These are phyloP conservation scores for Euglossa dilemma DNA, from an alignment of 1,140 invertebrate genomes.

Conservation along the genomic window DNA sequence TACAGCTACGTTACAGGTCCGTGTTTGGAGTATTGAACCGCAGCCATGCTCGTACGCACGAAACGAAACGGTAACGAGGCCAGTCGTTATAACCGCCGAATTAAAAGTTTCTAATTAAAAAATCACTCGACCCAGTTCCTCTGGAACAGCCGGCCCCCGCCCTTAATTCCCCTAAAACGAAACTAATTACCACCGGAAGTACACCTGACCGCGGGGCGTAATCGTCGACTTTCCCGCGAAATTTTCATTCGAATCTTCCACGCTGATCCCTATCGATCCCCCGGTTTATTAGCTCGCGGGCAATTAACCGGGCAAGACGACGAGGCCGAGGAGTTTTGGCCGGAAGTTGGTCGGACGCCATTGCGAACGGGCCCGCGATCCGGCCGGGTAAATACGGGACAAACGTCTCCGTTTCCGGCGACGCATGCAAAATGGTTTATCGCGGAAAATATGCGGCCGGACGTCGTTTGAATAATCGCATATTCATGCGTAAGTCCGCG, in stretches of 20 bases:
- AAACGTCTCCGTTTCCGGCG: constrained; percentile 1
- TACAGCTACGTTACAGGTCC: no score
- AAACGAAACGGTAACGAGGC: constrained; percentile 5
- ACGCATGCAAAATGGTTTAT: constrained; percentile 38
- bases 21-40: no score
- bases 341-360: not conserved
- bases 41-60: not conserved
- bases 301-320: not conserved
- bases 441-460: constrained; percentile 21
- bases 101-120: constrained; percentile 18
- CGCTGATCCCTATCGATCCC: not conserved
- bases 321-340: no score
- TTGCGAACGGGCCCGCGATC: not conserved
- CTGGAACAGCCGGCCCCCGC: no score
- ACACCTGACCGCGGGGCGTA: not conserved
- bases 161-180: not conserved
- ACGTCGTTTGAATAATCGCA: constrained; percentile 38
- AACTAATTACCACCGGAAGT: not conserved
- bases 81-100: not conserved
- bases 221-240: not conserved
- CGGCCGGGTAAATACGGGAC: not conserved
- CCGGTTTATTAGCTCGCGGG: not conserved
- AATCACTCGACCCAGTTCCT: not conserved
- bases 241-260: not conserved
- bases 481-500: constrained; percentile 36